phyloP scores from a whole-genome alignment of 2,888 invertebrate genomes.

The Eremobia ochroleuca region DNA sequence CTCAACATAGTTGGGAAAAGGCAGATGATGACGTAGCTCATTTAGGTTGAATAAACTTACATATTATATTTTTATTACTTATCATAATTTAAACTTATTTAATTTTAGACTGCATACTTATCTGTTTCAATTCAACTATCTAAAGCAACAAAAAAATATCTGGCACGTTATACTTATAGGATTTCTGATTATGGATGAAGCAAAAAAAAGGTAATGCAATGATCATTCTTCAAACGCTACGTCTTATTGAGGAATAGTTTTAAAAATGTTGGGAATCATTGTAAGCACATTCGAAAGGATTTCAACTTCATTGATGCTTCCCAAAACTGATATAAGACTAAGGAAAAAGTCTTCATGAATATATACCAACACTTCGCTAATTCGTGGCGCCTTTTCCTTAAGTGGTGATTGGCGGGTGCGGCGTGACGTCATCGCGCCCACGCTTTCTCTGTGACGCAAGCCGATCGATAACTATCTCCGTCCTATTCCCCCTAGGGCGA shows the following conservation, averaged over 20 bases:
- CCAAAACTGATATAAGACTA: conserved; percentile 41
- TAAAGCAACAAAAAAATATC: not conserved
- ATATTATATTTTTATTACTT: not conserved
- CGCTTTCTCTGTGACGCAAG: conserved; percentile 89
- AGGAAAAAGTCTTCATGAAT: conserved; percentile 62
- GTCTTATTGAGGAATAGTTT: not conserved
- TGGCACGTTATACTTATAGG: not conserved
- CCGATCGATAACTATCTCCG: conserved; percentile 83
- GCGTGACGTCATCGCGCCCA: conserved; percentile 90
- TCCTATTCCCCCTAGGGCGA: conserved; percentile 72
- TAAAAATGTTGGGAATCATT: not conserved
- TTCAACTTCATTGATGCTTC: conserved; percentile 48
- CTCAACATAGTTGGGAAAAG: too few relatives aligned
- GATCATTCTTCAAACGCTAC: not conserved
- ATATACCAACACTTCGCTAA: conserved; percentile 77
- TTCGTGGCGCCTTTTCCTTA: conserved; percentile 86
- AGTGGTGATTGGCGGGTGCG: conserved; percentile 80
- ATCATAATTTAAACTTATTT: not conserved
- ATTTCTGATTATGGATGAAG: not conserved
- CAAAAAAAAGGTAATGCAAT: not conserved
- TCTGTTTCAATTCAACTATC: not conserved
- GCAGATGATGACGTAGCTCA: too few relatives aligned
- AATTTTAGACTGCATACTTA: not conserved
- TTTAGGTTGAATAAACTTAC: not conserved
- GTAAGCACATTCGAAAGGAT: conserved; percentile 6